Evolutionary conservation across 1,140 invertebrate species (phyloP), one percentile per base, ranked within the genome.

Genomic region (Condylostylus longicornis): DNA sequence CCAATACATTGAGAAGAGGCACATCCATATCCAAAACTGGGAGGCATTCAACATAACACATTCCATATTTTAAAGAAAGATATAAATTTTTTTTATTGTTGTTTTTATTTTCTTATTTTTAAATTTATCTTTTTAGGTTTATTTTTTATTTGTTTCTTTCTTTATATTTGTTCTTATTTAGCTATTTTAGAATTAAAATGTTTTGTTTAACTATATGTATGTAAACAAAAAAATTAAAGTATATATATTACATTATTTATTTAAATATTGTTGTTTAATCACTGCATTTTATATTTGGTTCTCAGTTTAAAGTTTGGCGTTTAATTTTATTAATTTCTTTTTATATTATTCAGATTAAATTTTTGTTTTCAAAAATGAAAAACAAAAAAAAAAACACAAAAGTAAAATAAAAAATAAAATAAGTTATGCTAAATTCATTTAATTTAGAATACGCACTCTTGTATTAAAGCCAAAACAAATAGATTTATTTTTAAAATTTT

Each of bases 11-110:
- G 33, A 34, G 33, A 34, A 34, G 33, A 34, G 33, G 33, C 33
- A 34, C 33, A 34, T 34, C 33, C 33, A 34, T 21, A 34, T 34
- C 33, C 33, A 34, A 34, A 34, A 34, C 33, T 34, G 33, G 33
- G 33, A 34, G 33, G 33, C 33, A 34, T 34, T 34, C 33, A 34
- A 34, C 33, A 34, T 34, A 34, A 34, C 33, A 34, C 33, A 34
- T 34, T 34, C 33, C 33, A 34, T 14, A n/a, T n/a, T 34, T 19
- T 34, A 19, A 34, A 34, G 33, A 34, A 13, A 20, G 25, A 34
- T 12, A 12, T 34, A 21, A n/a, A n/a, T n/a, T n/a, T 20, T 22
- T 34, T 34, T 19, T 21, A 19, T 34, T 34, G 10, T n/a, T 10
- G 15, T 17, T n/a, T 34, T 20, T 34, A 4, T 6, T 13, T 21